Evolutionary conservation across 2,888 invertebrate species (phyloP), one percentile per base, ranked within the genome.

Genomic region (Ectemnius cavifrons): DNA sequence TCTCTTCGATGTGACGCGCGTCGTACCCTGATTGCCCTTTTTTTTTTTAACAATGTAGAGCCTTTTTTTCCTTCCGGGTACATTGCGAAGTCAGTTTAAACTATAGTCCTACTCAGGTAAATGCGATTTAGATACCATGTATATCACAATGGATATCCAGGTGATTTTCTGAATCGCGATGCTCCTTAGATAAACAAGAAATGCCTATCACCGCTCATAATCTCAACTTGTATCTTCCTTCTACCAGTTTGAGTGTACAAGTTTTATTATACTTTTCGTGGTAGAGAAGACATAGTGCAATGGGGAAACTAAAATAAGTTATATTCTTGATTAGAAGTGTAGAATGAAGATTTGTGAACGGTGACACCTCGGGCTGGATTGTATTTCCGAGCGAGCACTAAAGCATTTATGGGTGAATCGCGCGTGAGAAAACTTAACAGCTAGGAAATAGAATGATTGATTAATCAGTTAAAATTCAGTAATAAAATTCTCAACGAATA

Each of bases 401-500:
- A 71, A 71, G 65, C 62, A 20, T 49, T 16, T 70, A 66, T 61
- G 61, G 57, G 28, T 71, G 62, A 63, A 71, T 57, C 65, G 70
- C 78, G 80, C 75, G 63, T 73, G 71, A 78, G 80, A 78, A 78
- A 86, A 86, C 86, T 85, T 87, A 87, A 79, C 64, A 81, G 61
- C 87, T 88, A 88, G 81, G 81, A 85, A 86, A 83, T 84, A 78
- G 78, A 16, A 16, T 78, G 81, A 80, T 87, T 88, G 86, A 68
- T 85, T 85, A 83, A 84, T 82, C 77, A 73, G 75, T 82, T 79
- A 81, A 82, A 73, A 78, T 75, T 81, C 75, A 74, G 69, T 75
- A 77, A 80, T 79, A 84, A 84, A 75, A 72, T 73, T 81, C 73
- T 76, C 76, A 79, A 80, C 74, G 57, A 66, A 71, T 67, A 77